Percentiles rank a stretch among this genome's conserved stretches.
Conservation (phyloP, 2,113 vertebrate genomes). For the Pipa parva region DNA sequence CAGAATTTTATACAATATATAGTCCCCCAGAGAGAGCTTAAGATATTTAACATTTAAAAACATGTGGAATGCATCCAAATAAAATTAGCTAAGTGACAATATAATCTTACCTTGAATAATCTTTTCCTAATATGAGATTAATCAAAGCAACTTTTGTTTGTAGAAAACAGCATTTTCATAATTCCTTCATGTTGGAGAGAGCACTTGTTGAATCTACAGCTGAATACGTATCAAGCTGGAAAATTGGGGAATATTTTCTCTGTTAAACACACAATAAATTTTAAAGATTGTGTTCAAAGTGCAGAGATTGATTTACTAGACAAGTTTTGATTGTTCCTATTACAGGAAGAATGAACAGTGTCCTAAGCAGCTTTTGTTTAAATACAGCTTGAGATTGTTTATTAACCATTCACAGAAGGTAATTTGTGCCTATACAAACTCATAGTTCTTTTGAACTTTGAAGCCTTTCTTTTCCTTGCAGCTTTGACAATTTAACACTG, state of each 20-base stretch:
- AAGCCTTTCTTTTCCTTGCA: constrained; percentile 29
- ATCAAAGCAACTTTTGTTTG: background rate
- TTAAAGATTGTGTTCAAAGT: constrained; percentile 27
- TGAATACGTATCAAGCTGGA: background rate
- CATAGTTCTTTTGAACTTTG: constrained; percentile 50
- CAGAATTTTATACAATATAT: no score
- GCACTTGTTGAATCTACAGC: background rate
- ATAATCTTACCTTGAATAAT: constrained; percentile 11
- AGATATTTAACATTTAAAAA: no score
- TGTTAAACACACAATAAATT: constrained; percentile 1
- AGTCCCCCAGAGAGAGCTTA: no score
- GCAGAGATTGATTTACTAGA: background rate
- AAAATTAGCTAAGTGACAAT: no score
- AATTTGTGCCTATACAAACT: constrained; percentile 50
- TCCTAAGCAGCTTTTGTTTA: constrained; percentile 45
- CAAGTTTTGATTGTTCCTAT: background rate
- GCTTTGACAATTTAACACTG: background rate
- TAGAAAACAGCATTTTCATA: background rate
- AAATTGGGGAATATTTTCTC: background rate
- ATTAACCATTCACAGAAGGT: constrained; percentile 49
- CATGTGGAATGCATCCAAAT: no score
- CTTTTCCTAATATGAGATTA: background rate
- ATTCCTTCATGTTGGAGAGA: background rate
- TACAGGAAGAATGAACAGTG: constrained; percentile 17
- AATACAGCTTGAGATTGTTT: constrained; percentile 49